These are phyloP conservation scores for Apeira syringaria DNA, from an alignment of 2,888 invertebrate species.

Conservation along the genomic window DNA sequence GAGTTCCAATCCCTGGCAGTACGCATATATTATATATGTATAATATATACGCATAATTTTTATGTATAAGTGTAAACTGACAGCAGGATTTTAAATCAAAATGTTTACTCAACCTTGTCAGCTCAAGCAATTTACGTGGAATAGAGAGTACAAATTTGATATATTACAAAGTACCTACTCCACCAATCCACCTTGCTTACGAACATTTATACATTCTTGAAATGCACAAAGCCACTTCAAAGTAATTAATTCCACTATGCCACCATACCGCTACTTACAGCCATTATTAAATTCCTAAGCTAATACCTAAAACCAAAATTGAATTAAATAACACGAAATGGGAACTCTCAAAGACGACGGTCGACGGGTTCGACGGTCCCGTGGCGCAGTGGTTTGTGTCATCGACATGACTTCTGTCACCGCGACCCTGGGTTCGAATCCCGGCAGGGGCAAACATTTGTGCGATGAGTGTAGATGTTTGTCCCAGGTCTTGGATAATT, in stretches of 20 bases:
- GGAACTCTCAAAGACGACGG: conserved; percentile 13
- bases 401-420: no score
- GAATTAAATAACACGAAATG: conserved; percentile 13
- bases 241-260: conserved; percentile 17
- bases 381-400: no score
- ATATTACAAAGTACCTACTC: conserved; percentile 9
- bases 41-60: no score
- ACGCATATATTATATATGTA: no score
- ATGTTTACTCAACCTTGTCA: conserved; percentile 3
- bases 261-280: conserved; percentile 2
- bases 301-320: conserved; percentile 10
- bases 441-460: no score
- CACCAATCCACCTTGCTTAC: neutral
- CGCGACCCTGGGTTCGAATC: no score
- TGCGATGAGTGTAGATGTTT: no score
- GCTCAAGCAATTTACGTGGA: conserved; percentile 3
- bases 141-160: conserved; percentile 6
- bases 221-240: conserved; percentile 17
- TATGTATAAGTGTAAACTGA: no score
- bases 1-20: no score
- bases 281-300: conserved; percentile 16
- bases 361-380: no score
- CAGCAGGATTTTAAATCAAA: no score
- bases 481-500: no score
- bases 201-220: conserved; percentile 16